Evolutionary conservation across 2,888 invertebrate genomes (phyloP).

Genomic region (Tipula confusa): DNA sequence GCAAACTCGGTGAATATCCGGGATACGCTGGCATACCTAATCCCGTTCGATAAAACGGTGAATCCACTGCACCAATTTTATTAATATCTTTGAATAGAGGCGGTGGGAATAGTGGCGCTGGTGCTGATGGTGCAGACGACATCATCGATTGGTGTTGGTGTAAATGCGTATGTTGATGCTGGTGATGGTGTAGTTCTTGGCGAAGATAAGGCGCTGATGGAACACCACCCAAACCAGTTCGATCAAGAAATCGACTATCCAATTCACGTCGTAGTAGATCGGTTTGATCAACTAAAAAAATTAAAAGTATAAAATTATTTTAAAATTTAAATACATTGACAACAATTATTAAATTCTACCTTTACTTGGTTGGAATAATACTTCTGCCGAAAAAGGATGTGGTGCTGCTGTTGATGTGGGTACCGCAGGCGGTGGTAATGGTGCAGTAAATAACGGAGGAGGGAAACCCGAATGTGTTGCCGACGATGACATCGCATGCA

Average conservation of each 20-base stretch:
- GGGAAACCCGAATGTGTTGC: slow-evolving; percentile 53
- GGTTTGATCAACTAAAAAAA: slow-evolving; percentile 63
- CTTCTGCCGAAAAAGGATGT: slow-evolving; percentile 83
- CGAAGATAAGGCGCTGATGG: slow-evolving; percentile 58
- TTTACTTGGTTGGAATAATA: slow-evolving; percentile 80
- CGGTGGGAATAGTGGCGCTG: slow-evolving; percentile 55
- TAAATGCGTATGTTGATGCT: slow-evolving; percentile 87
- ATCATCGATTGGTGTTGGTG: slow-evolving; percentile 78
- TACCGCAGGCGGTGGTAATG: slow-evolving; percentile 53
- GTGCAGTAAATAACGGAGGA: slow-evolving; percentile 65
- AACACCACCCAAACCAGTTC: slow-evolving; percentile 62
- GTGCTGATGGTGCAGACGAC: slow-evolving; percentile 57
- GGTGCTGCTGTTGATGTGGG: slow-evolving; percentile 57
- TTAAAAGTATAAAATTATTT: slow-evolving; percentile 32
- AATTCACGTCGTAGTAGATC: slow-evolving; percentile 84
- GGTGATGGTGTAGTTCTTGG: slow-evolving; percentile 89
- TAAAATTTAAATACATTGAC: not conserved
- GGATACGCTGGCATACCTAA: slow-evolving; percentile 75
- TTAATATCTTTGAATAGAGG: slow-evolving; percentile 83
- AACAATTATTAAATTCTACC: slow-evolving; percentile 39
- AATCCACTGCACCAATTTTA: slow-evolving; percentile 73
- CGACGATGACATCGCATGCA: slow-evolving; percentile 52
- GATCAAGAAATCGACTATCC: slow-evolving; percentile 85
- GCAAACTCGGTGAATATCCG: slow-evolving; percentile 68
- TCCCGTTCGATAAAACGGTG: slow-evolving; percentile 69